Conservation (phyloP, 92 coral and sea anemone genomes). For the Virgularia gustaviana region DNA sequence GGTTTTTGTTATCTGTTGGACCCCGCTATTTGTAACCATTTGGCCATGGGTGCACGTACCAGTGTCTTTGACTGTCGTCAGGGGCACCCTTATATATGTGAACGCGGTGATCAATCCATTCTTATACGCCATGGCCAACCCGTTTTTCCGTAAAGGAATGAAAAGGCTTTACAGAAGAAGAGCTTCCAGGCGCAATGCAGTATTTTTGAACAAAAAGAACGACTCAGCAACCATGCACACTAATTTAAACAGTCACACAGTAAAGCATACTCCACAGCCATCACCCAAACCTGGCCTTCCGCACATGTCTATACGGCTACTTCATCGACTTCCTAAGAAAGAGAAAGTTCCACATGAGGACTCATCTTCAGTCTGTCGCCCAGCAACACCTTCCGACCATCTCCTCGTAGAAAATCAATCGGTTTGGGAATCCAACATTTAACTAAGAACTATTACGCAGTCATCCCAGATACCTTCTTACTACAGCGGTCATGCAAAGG, state of each 20-base stretch:
- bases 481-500: too few relatives aligned
- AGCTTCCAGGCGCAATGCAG: background rate
- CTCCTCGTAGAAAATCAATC: too few relatives aligned
- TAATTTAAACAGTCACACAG: constrained; percentile 20
- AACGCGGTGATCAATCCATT: constrained; percentile 30
- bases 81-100: background rate
- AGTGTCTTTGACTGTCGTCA: background rate
- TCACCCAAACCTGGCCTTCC: background rate
- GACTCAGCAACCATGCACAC: constrained; percentile 13
- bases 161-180: background rate
- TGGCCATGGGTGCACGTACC: background rate
- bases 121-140: constrained; percentile 16
- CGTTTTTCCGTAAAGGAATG: constrained; percentile 19
- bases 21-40: constrained; percentile 17
- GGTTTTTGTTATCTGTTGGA: constrained; percentile 25
- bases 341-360: too few relatives aligned
- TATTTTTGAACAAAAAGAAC: background rate
- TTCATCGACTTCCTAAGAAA: too few relatives aligned
- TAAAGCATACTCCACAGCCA: background rate
- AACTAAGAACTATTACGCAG: too few relatives aligned
- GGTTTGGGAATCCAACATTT: too few relatives aligned
- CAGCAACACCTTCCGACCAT: too few relatives aligned
- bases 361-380: too few relatives aligned
- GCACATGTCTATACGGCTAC: too few relatives aligned
- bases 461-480: too few relatives aligned